phyloP scores from a whole-genome alignment of 2,888 invertebrate species.

The Drosophila antonietae region DNA sequence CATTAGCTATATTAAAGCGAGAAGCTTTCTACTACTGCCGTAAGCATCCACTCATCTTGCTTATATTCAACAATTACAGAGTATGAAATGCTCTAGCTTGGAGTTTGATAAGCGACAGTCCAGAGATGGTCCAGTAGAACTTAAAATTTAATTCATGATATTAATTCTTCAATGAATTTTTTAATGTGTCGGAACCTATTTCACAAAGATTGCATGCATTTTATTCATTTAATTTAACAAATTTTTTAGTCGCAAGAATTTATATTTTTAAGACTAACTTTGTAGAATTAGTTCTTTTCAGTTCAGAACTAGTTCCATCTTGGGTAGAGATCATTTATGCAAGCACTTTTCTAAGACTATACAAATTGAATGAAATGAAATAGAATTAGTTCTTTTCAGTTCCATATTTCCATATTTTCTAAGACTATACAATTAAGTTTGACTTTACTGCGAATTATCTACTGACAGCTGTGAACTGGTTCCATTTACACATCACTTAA shows the following conservation, averaged over 20 bases:
- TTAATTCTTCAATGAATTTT: too few species aligned
- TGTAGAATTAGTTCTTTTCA: background rate
- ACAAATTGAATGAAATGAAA: too few species aligned
- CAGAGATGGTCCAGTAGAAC: background rate
- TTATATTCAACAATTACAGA: background rate
- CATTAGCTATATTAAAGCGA: slow-evolving; percentile 1
- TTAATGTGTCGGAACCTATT: too few species aligned
- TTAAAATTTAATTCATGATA: too few species aligned
- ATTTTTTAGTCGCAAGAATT: background rate
- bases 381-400: background rate
- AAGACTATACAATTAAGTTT: background rate
- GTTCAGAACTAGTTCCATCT: too few species aligned
- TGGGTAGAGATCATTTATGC: too few species aligned
- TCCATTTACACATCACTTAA: background rate
- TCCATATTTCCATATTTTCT: background rate
- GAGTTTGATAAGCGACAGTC: background rate
- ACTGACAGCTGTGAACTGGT: slow-evolving; percentile 11
- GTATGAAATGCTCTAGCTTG: background rate
- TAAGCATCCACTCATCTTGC: background rate
- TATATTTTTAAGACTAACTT: background rate
- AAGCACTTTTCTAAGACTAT: too few species aligned
- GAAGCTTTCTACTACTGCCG: background rate
- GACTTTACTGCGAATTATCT: background rate
- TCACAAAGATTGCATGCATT: too few species aligned
- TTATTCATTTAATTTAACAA: too few species aligned